phyloP scores from a whole-genome alignment of 2,888 invertebrate species.

The Augiades crinisus region DNA sequence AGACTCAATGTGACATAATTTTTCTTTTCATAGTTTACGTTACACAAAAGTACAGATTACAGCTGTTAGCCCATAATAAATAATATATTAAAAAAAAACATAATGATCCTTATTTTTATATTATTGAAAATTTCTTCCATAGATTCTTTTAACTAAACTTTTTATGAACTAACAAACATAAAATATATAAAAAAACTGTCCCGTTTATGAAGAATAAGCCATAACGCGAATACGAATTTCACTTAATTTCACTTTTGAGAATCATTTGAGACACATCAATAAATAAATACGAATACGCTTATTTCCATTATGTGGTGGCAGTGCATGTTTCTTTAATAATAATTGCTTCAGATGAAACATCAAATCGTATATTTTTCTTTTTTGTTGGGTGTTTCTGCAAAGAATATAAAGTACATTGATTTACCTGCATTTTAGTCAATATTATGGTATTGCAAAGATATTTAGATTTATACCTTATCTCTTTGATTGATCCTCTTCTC shows the following conservation, averaged over 20 bases:
- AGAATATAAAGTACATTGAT: neutral
- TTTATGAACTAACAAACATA: too few relatives aligned
- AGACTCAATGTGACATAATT: too few relatives aligned
- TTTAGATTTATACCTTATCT: slow-evolving; percentile 57
- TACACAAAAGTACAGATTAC: too few relatives aligned
- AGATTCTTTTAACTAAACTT: too few relatives aligned
- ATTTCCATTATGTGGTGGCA: slow-evolving; percentile 37
- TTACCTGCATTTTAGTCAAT: neutral
- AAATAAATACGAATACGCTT: slow-evolving; percentile 8
- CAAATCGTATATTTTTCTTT: slow-evolving; percentile 74
- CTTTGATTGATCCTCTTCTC: slow-evolving; percentile 60
- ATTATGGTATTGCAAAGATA: neutral
- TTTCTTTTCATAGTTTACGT: too few relatives aligned
- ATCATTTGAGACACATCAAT: slow-evolving; percentile 12
- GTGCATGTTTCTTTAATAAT: slow-evolving; percentile 55
- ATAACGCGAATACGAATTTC: slow-evolving; percentile 22
- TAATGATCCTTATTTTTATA: too few relatives aligned
- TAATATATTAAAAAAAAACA: too few relatives aligned
- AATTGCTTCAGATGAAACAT: slow-evolving; percentile 66
- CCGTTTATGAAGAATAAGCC: slow-evolving; percentile 3
- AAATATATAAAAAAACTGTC: too few relatives aligned
- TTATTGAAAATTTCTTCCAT: too few relatives aligned
- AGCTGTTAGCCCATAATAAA: too few relatives aligned
- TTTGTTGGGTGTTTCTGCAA: slow-evolving; percentile 63
- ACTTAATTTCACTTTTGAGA: slow-evolving; percentile 16